Evolutionary conservation across 2,797 vertebrate species (phyloP).

Genomic region (Bradypodion ventrale): DNA sequence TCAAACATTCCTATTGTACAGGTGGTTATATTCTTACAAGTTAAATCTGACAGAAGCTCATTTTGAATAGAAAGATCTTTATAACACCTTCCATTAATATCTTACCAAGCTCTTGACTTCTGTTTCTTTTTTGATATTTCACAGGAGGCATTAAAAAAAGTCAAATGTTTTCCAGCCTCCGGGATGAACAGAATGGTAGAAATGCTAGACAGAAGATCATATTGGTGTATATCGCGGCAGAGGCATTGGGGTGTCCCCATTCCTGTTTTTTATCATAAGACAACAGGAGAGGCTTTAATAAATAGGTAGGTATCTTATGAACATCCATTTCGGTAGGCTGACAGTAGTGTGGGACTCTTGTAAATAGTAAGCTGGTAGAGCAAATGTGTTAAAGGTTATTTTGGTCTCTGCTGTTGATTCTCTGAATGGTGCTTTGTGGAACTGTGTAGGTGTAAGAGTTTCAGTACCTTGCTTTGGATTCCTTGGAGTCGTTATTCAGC

Average conservation of each 20-base stretch:
- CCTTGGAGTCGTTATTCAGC: too few species aligned
- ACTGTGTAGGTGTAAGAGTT: background rate
- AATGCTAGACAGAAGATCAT: conserved; percentile 89
- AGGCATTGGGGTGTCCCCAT: conserved; percentile 95
- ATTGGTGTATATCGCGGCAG: conserved; percentile 98
- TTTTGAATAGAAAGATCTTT: background rate
- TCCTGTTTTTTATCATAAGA: conserved; percentile 92
- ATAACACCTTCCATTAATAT: background rate
- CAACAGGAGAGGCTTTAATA: conserved; percentile 86
- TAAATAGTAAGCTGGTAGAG: background rate
- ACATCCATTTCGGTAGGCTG: background rate
- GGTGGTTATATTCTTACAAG: background rate
- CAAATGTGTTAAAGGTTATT: background rate
- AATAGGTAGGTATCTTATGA: conserved; percentile 81
- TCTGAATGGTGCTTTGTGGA: background rate
- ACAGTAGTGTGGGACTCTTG: accelerated
- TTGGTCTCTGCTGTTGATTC: background rate
- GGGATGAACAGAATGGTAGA: conserved; percentile 83
- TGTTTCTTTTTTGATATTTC: conserved; percentile 39
- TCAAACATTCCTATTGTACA: background rate
- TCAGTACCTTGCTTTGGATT: too few species aligned
- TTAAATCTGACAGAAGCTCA: background rate
- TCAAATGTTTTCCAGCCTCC: conserved; percentile 87
- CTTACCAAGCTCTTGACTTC: conserved; percentile 11
- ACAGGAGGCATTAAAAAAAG: conserved; percentile 90